Evolutionary conservation across 2,888 invertebrate genomes (phyloP).

Genomic region (Temnothorax ravouxi): DNA sequence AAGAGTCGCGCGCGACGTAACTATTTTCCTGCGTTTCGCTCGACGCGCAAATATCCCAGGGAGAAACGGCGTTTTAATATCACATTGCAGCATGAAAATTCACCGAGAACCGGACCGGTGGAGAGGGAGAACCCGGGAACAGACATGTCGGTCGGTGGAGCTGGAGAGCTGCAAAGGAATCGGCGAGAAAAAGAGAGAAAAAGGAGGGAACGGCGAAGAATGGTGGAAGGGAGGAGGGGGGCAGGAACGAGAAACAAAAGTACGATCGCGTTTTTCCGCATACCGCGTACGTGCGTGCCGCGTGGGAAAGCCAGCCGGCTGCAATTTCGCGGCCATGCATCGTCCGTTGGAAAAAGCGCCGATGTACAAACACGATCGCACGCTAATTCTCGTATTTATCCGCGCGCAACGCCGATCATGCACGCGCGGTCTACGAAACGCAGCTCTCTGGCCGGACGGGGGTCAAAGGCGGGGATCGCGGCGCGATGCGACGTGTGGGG

Average conservation of each 20-base stretch:
- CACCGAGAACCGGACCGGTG: constrained; percentile 41
- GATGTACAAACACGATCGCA: constrained; percentile 74
- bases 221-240: not conserved
- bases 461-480: constrained; percentile 1
- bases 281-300: not conserved
- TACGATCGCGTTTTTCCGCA: not conserved
- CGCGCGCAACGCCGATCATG: constrained; percentile 77
- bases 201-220: not conserved
- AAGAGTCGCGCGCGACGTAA: constrained; percentile 65
- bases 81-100: constrained; percentile 71
- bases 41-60: constrained; percentile 74
- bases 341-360: constrained; percentile 28
- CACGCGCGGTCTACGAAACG: constrained; percentile 56
- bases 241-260: constrained; percentile 6
- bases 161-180: not conserved
- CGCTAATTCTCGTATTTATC: constrained; percentile 78
- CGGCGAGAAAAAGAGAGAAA: not conserved
- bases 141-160: constrained; percentile 21
- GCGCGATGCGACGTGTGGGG: not conserved
- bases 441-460: not conserved
- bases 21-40: constrained; percentile 73
- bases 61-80: constrained; percentile 76
- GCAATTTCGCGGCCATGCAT: not conserved
- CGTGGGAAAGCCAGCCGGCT: constrained; percentile 56
- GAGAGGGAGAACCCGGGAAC: not conserved